phyloP scores from a whole-genome alignment of 2,797 vertebrate species.

The Molothrus ater region DNA sequence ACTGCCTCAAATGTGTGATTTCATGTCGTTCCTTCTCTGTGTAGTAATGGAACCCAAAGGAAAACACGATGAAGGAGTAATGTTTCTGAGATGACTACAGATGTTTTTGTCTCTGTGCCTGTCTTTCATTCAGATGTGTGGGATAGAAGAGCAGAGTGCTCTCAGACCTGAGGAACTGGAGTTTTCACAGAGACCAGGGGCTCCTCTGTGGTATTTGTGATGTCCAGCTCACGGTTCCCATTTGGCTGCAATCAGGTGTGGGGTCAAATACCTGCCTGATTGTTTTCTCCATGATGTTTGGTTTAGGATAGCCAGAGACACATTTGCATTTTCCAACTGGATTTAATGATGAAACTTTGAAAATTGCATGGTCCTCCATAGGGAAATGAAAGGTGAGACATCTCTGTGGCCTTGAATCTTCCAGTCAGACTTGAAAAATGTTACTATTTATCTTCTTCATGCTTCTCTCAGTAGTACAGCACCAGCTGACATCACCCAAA shows the following conservation, averaged over 20 bases:
- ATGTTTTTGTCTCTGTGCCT: not conserved
- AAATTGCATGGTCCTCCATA: not conserved
- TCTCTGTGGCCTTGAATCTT: not conserved
- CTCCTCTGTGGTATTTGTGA: not conserved
- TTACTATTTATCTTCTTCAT: not conserved
- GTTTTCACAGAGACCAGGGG: not conserved
- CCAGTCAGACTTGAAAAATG: not conserved
- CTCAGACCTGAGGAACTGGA: not conserved
- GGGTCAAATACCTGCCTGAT: not conserved
- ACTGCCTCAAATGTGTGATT: not conserved
- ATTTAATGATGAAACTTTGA: not conserved
- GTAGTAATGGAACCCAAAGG: not conserved
- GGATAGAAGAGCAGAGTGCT: not conserved
- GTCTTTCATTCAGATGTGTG: not conserved
- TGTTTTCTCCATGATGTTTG: not conserved
- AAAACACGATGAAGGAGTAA: not conserved
- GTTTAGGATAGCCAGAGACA: not conserved
- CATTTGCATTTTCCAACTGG: not conserved
- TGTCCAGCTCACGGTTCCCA: not conserved
- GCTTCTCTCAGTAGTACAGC: not conserved
- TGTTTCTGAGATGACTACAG: not conserved
- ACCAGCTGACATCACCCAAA: not conserved
- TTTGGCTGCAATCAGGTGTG: not conserved
- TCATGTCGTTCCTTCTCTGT: not conserved
- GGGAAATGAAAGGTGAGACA: not conserved